phyloP scores from a whole-genome alignment of 2,888 invertebrate species.

The Lasioglossum marginatum region DNA sequence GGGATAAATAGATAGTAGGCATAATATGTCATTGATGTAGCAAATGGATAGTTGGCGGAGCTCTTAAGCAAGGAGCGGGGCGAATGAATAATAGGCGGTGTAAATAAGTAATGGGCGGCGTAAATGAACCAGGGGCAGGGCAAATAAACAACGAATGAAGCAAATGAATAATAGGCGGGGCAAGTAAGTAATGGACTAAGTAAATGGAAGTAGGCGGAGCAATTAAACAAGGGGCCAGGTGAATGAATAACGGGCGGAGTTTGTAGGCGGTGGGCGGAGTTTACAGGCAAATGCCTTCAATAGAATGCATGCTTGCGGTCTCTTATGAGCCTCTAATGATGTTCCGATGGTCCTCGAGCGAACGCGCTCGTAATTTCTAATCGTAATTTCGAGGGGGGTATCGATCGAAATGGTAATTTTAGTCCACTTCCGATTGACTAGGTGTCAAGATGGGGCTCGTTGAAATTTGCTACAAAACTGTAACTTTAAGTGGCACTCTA shows the following conservation, averaged over 20 bases:
- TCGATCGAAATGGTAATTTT: constrained; percentile 20
- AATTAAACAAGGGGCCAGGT: not conserved
- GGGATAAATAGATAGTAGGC: not conserved
- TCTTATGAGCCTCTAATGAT: not conserved
- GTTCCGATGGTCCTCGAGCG: not conserved
- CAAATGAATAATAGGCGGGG: not conserved
- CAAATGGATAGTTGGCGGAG: not conserved
- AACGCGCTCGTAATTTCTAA: not conserved
- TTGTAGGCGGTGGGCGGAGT: not conserved
- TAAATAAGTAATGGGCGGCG: not conserved
- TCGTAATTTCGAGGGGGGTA: not conserved
- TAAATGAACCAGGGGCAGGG: no score
- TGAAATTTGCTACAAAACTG: constrained; percentile 7
- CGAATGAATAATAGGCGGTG: not conserved
- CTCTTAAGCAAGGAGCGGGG: not conserved
- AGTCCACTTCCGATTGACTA: not conserved
- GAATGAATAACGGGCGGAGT: not conserved
- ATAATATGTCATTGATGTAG: not conserved
- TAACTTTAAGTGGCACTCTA: not conserved
- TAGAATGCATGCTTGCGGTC: not conserved
- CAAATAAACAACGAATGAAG: not conserved
- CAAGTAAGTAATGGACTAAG: not conserved
- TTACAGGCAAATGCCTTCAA: not conserved
- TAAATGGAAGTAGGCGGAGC: not conserved
- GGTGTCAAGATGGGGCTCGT: not conserved